A percentile compares a stretch with the other conserved stretches of the same genome.
Conservation (phyloP, 2,113 vertebrate species). For the Rhinopithecus roxellana region DNA sequence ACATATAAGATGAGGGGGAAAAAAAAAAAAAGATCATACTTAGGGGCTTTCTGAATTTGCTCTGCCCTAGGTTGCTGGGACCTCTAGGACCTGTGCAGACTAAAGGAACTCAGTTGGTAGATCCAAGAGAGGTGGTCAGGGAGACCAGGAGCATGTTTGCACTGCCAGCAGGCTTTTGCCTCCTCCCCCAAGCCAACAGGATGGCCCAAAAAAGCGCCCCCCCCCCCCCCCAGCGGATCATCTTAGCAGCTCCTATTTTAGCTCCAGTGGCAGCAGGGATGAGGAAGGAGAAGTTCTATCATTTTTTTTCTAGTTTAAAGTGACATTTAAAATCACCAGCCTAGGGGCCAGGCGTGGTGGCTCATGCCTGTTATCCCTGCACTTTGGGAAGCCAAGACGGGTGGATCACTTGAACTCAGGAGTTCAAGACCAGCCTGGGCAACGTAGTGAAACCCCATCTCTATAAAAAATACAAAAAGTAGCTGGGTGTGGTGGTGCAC, state of each 20-base stretch:
- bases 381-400: no score
- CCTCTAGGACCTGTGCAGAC: neutral
- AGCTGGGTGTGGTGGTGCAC: no score
- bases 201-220: neutral
- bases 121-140: neutral
- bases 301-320: neutral
- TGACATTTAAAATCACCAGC: neutral
- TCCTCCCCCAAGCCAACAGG: neutral
- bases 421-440: no score
- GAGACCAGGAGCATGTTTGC: neutral
- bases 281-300: neutral
- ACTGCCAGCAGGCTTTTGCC: neutral
- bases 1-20: no score
- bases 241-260: neutral
- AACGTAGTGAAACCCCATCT: no score
- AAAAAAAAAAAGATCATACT: neutral
- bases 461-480: no score
- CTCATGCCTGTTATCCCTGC: no score
- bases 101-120: neutral
- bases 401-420: no score
- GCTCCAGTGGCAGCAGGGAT: neutral
- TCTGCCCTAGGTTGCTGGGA: neutral
- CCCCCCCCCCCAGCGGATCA: neutral
- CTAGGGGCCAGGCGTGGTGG: neutral
- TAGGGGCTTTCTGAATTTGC: neutral